A percentile compares a stretch with the other conserved stretches of the same genome.
phyloP scores from a whole-genome alignment of 1,140 invertebrate species.

The Drosophila nannoptera region DNA sequence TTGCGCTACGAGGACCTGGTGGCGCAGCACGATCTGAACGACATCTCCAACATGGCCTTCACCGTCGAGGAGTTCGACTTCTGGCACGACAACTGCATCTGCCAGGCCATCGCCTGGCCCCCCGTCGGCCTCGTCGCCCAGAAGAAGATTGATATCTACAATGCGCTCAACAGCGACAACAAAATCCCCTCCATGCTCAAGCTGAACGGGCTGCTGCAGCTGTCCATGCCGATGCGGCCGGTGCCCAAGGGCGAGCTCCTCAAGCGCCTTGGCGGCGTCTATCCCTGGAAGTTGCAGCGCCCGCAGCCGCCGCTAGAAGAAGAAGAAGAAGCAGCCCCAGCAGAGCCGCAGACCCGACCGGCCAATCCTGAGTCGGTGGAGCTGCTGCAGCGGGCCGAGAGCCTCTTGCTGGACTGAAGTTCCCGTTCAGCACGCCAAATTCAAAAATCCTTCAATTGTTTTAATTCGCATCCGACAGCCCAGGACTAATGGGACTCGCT shows the following conservation, averaged over 20 bases:
- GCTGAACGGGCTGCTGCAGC: neutral
- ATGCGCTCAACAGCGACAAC: conserved; percentile 51
- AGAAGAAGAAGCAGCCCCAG: too few species aligned
- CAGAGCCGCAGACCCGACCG: too few species aligned
- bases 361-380: neutral
- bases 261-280: conserved; percentile 43
- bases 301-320: neutral
- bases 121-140: conserved; percentile 34
- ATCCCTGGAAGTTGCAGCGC: conserved; percentile 49
- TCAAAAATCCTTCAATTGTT: conserved; percentile 18
- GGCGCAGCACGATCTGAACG: conserved; percentile 45
- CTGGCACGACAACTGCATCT: conserved; percentile 55
- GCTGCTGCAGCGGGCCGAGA: too few species aligned
- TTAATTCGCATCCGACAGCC: conserved; percentile 9
- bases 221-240: conserved; percentile 18
- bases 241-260: conserved; percentile 19
- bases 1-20: conserved; percentile 52
- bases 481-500: too few species aligned
- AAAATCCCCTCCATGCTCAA: conserved; percentile 28
- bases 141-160: conserved; percentile 61
- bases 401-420: too few species aligned
- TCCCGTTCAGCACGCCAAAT: conserved; percentile 5
- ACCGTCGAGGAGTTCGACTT: conserved; percentile 41
- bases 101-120: conserved; percentile 49
- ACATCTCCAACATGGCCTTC: conserved; percentile 53